Conservation (phyloP, 1,140 invertebrate genomes). For the Melitaea cinxia region DNA sequence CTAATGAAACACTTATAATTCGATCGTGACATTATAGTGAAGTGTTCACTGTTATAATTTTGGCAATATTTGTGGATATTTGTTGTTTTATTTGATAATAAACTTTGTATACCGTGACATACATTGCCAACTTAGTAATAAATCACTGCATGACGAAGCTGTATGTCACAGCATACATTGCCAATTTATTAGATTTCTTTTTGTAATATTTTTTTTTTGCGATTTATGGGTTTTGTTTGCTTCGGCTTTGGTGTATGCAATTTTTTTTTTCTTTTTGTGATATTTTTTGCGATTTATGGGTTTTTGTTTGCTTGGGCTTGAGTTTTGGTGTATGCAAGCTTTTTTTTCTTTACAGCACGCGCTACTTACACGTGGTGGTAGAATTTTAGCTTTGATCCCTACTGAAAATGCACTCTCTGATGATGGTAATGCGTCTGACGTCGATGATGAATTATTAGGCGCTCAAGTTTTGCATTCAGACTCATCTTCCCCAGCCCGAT, state of each 20-base stretch:
- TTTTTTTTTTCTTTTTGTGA: too few species aligned
- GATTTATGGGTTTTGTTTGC: too few species aligned
- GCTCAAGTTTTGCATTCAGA: slow-evolving; percentile 11
- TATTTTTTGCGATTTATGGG: too few species aligned
- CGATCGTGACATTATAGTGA: too few species aligned
- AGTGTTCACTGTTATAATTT: too few species aligned
- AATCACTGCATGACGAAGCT: slow-evolving; percentile 15
- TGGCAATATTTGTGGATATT: too few species aligned
- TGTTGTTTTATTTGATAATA: not conserved
- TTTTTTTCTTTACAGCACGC: slow-evolving; percentile 10
- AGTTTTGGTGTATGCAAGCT: slow-evolving; percentile 23
- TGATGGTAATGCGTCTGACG: slow-evolving; percentile 19
- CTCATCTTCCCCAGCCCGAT: not conserved
- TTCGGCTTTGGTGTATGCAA: too few species aligned
- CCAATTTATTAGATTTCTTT: too few species aligned
- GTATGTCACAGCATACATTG: slow-evolving; percentile 16
- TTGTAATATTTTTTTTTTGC: too few species aligned
- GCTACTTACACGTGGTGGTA: slow-evolving; percentile 16
- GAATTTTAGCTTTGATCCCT: not conserved
- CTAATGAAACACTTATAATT: not conserved
- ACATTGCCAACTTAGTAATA: slow-evolving; percentile 12
- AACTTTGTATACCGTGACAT: slow-evolving; percentile 10
- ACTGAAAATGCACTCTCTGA: slow-evolving; percentile 7
- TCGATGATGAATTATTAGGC: slow-evolving; percentile 18
- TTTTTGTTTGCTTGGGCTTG: slow-evolving; percentile 29